phyloP scores from a whole-genome alignment of 1,140 invertebrate species.

The Nylanderia fulva region DNA sequence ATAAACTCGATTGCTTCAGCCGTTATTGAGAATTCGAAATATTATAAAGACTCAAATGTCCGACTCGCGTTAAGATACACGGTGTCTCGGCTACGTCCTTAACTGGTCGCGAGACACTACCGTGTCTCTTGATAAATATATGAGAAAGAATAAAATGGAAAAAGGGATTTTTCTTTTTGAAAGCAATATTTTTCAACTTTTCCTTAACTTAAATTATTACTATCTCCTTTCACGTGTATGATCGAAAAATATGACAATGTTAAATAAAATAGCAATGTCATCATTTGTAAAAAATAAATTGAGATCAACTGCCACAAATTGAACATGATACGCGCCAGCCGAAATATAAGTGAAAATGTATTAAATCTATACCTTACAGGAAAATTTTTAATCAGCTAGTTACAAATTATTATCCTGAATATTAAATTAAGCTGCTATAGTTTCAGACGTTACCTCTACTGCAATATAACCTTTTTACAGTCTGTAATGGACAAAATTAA shows the following conservation, averaged over 20 bases:
- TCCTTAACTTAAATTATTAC: too few relatives aligned
- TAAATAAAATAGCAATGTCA: neutral
- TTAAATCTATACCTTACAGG: neutral
- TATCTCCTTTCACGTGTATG: too few relatives aligned
- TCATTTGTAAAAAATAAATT: neutral
- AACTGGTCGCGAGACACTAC: too few relatives aligned
- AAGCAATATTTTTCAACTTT: too few relatives aligned
- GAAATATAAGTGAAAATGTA: neutral
- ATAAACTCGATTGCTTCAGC: too few relatives aligned
- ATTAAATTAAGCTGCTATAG: constrained; percentile 38
- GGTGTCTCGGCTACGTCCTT: too few relatives aligned
- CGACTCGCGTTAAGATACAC: too few relatives aligned
- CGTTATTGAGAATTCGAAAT: too few relatives aligned
- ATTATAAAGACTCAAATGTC: too few relatives aligned
- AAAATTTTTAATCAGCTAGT: neutral
- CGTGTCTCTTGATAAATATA: too few relatives aligned
- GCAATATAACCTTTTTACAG: constrained; percentile 28
- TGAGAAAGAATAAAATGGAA: too few relatives aligned
- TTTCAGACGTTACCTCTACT: constrained; percentile 16
- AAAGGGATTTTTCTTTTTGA: too few relatives aligned
- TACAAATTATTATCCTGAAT: neutral
- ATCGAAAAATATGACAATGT: neutral
- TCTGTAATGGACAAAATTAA: constrained; percentile 43
- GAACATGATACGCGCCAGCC: neutral
- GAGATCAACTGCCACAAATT: neutral